phyloP scores from a whole-genome alignment of 2,888 invertebrate species.

The Atrina japonica region DNA sequence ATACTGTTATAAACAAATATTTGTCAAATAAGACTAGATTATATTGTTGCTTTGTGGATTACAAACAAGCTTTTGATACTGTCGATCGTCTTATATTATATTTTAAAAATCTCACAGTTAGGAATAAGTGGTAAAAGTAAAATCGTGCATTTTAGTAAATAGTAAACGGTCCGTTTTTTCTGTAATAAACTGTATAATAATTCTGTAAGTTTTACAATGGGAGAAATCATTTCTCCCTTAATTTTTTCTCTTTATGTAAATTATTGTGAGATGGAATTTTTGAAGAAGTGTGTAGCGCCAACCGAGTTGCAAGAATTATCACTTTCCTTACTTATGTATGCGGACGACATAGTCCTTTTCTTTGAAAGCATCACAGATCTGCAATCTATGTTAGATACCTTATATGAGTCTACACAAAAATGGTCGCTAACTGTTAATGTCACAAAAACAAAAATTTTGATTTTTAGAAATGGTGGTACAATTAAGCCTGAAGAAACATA shows the following conservation, averaged over 20 bases:
- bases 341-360: constrained; percentile 30
- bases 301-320: constrained; percentile 22
- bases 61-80: constrained; percentile 40
- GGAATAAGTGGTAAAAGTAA: constrained; percentile 41
- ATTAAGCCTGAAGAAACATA: not conserved
- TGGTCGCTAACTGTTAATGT: constrained; percentile 25
- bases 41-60: constrained; percentile 45
- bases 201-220: constrained; percentile 4
- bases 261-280: constrained; percentile 22
- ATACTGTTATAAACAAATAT: constrained; percentile 35
- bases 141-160: constrained; percentile 34
- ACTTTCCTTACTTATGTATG: constrained; percentile 21
- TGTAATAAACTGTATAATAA: no score
- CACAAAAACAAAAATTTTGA: constrained; percentile 28
- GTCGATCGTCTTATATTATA: constrained; percentile 41
- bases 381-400: constrained; percentile 25
- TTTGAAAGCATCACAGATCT: constrained; percentile 11
- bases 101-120: constrained; percentile 37
- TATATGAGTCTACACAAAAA: constrained; percentile 16
- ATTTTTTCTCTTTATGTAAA: constrained; percentile 35
- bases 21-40: constrained; percentile 22
- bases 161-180: constrained; percentile 30
- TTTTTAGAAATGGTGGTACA: constrained; percentile 33
- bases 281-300: not conserved
- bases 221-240: constrained; percentile 29